A percentile compares a stretch with the other conserved stretches of the same genome.
Conservation (phyloP, 1,140 invertebrate species). For the Microplitis mediator region DNA sequence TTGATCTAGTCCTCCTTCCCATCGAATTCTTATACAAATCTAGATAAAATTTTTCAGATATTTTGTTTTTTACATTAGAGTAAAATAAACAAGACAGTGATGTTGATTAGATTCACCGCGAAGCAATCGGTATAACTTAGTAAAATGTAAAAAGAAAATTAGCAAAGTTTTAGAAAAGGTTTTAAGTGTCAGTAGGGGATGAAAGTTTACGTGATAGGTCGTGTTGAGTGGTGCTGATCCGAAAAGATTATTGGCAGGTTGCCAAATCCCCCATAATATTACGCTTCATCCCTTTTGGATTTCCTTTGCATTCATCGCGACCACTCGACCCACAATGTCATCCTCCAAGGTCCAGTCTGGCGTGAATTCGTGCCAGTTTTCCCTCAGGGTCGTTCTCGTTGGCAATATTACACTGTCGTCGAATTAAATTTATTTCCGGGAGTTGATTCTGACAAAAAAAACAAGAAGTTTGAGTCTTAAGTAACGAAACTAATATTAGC, state of each 20-base stretch:
- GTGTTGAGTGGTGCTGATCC: constrained; percentile 38
- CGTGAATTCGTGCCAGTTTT: constrained; percentile 21
- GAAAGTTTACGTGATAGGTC: neutral
- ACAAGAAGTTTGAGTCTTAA: neutral
- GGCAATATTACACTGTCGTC: neutral
- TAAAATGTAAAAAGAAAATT: neutral
- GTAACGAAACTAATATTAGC: neutral
- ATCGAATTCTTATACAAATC: no score
- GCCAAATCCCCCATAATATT: constrained; percentile 42
- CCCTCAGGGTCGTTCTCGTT: neutral
- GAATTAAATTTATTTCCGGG: neutral
- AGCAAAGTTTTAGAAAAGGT: neutral
- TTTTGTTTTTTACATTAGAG: no score
- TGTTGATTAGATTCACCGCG: no score
- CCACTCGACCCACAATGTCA: constrained; percentile 37
- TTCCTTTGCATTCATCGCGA: constrained; percentile 34
- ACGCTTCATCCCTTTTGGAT: constrained; percentile 25
- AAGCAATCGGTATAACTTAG: no score
- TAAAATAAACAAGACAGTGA: no score
- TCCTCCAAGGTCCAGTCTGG: constrained; percentile 22
- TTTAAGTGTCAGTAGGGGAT: neutral
- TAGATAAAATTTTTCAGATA: no score
- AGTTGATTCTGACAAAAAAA: neutral
- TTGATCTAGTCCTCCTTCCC: no score
- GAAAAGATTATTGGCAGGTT: constrained; percentile 44